These are phyloP conservation scores for Drosophila pseudotakahashii DNA, from an alignment of 2,888 invertebrate genomes.

Conservation along the genomic window DNA sequence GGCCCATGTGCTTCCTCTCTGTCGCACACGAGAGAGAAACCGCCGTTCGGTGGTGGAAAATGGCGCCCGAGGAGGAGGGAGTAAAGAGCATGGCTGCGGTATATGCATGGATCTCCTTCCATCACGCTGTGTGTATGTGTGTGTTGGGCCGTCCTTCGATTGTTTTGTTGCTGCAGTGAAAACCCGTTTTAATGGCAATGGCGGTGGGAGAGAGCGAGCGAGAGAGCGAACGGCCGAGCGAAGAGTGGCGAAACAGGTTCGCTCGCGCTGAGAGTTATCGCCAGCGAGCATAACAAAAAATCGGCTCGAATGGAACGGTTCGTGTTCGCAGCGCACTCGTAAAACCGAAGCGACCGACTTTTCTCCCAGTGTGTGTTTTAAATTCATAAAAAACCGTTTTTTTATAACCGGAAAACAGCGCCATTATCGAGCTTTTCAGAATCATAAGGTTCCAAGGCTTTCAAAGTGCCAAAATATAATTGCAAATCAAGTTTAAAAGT, in stretches of 20 bases:
- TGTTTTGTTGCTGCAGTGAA: slow-evolving; percentile 50
- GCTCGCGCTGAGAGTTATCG: slow-evolving; percentile 70
- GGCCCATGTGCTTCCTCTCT: slow-evolving; percentile 6
- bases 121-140: slow-evolving; percentile 48
- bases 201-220: slow-evolving; percentile 58
- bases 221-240: slow-evolving; percentile 15
- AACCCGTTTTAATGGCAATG: slow-evolving; percentile 75
- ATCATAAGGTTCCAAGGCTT: background rate
- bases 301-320: slow-evolving; percentile 84
- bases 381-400: slow-evolving; percentile 3
- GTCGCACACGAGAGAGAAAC: slow-evolving; percentile 16
- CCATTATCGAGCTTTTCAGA: background rate
- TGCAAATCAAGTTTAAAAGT: background rate
- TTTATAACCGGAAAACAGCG: slow-evolving; percentile 9
- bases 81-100: slow-evolving; percentile 53
- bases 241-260: slow-evolving; percentile 77
- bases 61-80: slow-evolving; percentile 61
- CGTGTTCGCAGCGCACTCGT: slow-evolving; percentile 70
- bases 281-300: slow-evolving; percentile 84
- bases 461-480: slow-evolving; percentile 27
- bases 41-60: slow-evolving; percentile 66
- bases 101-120: slow-evolving; percentile 19
- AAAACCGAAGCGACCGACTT: slow-evolving; percentile 40
- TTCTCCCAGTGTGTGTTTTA: slow-evolving; percentile 35
- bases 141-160: slow-evolving; percentile 78